Conservation (phyloP, 53 echinoderm and acorn worm genomes). For the Crossaster papposus region DNA sequence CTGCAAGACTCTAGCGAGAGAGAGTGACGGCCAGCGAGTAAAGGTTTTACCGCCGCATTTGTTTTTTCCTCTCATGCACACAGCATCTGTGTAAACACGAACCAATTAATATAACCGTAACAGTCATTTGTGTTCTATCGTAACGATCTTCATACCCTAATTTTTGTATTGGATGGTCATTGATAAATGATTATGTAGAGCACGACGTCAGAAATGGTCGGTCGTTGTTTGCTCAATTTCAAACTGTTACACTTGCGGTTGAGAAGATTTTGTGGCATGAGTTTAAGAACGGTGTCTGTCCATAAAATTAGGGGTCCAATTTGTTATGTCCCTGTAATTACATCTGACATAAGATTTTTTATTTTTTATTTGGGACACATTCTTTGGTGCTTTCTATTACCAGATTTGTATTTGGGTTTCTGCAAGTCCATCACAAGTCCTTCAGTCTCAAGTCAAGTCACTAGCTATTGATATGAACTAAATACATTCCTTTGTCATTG, state of each 20-base stretch:
- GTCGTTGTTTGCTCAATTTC: not conserved
- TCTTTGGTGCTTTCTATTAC: too few relatives aligned
- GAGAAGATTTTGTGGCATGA: not conserved
- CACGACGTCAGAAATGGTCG: not conserved
- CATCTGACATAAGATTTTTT: too few relatives aligned
- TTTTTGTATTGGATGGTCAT: not conserved
- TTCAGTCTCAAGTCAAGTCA: too few relatives aligned
- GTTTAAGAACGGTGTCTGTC: too few relatives aligned
- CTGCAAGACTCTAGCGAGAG: not conserved
- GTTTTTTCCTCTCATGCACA: not conserved
- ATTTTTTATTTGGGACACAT: too few relatives aligned
- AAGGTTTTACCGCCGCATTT: not conserved
- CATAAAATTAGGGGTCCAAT: too few relatives aligned
- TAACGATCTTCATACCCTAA: not conserved
- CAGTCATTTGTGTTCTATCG: not conserved
- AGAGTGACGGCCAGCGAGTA: slow-evolving; percentile 1
- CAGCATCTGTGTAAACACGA: not conserved
- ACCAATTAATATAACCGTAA: not conserved
- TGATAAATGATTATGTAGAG: not conserved
- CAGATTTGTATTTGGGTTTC: too few relatives aligned
- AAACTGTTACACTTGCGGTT: not conserved
- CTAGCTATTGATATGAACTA: too few relatives aligned
- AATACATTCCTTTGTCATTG: too few relatives aligned
- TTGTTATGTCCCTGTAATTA: too few relatives aligned
- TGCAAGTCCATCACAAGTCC: too few relatives aligned